These are phyloP conservation scores for Penaeus chinensis DNA, from an alignment of 1,140 invertebrate genomes.

Conservation along the genomic window DNA sequence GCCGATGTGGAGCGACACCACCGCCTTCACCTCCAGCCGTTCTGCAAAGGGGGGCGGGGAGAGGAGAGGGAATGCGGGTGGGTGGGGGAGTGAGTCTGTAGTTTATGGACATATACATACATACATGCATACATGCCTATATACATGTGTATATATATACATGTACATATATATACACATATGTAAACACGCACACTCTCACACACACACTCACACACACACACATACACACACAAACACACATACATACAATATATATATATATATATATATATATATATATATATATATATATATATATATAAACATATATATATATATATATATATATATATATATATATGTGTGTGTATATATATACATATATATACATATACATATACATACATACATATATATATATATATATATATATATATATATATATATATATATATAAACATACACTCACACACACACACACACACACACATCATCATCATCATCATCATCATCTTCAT, in stretches of 20 bases:
- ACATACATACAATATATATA: constrained; percentile 21
- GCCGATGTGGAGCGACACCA: not conserved
- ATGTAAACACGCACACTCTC: constrained; percentile 9
- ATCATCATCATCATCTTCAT: not conserved
- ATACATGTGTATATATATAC: not conserved
- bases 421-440: constrained; percentile 27
- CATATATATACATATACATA: constrained; percentile 16
- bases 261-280: not conserved
- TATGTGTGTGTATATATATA: not conserved
- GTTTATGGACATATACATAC: not conserved
- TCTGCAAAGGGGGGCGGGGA: not conserved
- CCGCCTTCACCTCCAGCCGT: not conserved
- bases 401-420: constrained; percentile 17
- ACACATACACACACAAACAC: not conserved
- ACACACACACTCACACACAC: not conserved
- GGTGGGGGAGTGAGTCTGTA: not conserved
- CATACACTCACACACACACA: not conserved
- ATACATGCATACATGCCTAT: constrained; percentile 17
- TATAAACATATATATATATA: constrained; percentile 19
- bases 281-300: constrained; percentile 28
- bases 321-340: not conserved
- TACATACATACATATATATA: constrained; percentile 22
- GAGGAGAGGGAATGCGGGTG: not conserved
- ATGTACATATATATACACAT: constrained; percentile 24
- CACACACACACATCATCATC: not conserved